Conservation (phyloP, 2,888 invertebrate species). For the Diarsia rubi region DNA sequence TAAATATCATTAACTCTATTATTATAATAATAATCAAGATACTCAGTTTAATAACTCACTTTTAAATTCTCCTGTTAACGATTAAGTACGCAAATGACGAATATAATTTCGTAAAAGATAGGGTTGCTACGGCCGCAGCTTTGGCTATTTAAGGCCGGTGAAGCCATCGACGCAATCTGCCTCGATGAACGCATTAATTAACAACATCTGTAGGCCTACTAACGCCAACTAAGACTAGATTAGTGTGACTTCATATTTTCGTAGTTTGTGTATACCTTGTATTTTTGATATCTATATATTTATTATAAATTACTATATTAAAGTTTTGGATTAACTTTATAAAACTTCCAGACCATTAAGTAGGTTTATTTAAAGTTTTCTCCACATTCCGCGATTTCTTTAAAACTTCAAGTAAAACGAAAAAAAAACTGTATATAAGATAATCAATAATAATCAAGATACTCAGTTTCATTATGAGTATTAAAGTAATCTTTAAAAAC, state of each 20-base stretch:
- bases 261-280: constrained; percentile 29
- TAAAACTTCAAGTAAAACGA: too few relatives aligned
- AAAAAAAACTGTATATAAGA: too few relatives aligned
- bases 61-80: too few relatives aligned
- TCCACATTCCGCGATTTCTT: not conserved
- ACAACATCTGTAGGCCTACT: constrained; percentile 7
- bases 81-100: too few relatives aligned
- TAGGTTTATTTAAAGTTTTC: constrained; percentile 13
- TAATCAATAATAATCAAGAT: too few relatives aligned
- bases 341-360: constrained; percentile 13
- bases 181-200: constrained; percentile 14
- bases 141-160: too few relatives aligned
- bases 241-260: constrained; percentile 37
- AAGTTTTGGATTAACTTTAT: constrained; percentile 36
- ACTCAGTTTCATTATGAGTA: not conserved
- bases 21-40: too few relatives aligned
- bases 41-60: too few relatives aligned
- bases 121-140: too few relatives aligned
- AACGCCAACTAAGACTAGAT: constrained; percentile 22
- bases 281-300: constrained; percentile 57
- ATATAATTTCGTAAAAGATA: too few relatives aligned
- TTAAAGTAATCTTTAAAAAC: constrained; percentile 2
- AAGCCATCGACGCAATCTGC: constrained; percentile 2
- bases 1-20: too few relatives aligned
- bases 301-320: constrained; percentile 9